Percentiles rank a stretch among this genome's conserved stretches.
Evolutionary conservation across 1,140 invertebrate genomes (phyloP).

Genomic region (Capitella teleta): DNA sequence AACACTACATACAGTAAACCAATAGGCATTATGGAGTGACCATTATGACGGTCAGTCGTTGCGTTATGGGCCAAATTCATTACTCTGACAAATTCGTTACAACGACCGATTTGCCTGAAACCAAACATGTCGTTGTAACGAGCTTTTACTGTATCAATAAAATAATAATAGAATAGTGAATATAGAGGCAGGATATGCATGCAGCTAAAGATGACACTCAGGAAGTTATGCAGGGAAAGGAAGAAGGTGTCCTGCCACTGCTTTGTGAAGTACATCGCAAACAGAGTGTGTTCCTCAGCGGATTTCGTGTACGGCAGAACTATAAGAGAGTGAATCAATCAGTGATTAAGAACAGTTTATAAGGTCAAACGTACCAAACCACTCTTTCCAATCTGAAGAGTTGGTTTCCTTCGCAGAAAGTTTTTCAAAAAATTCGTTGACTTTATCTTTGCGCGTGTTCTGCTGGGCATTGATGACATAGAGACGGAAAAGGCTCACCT

Average conservation of each 20-base stretch:
- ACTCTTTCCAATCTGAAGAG: conserved; percentile 88
- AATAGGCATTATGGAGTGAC: too few species aligned
- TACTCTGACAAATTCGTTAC: too few species aligned
- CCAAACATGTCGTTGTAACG: too few species aligned
- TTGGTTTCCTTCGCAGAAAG: conserved; percentile 75
- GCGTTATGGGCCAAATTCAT: too few species aligned
- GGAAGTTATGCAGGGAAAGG: conserved; percentile 86
- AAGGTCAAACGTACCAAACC: conserved; percentile 69
- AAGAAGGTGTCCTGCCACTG: conserved; percentile 91
- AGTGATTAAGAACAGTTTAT: conserved; percentile 1
- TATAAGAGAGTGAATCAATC: conserved; percentile 41
- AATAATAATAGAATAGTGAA: too few species aligned
- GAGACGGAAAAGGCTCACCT: conserved; percentile 76
- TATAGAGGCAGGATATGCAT: conserved; percentile 46
- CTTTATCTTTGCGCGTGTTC: conserved; percentile 69
- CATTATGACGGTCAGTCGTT: too few species aligned
- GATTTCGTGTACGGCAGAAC: conserved; percentile 81
- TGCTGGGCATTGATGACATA: conserved; percentile 77
- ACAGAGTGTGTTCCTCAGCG: conserved; percentile 77
- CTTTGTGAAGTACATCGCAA: conserved; percentile 77
- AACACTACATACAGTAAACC: too few species aligned
- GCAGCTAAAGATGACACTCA: conserved; percentile 64
- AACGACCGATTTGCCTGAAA: too few species aligned
- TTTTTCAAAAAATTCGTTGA: conserved; percentile 78
- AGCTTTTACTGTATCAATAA: too few species aligned